A percentile compares a stretch with the other conserved stretches of the same genome.
Conservation (phyloP, 2,888 invertebrate genomes). For the Allygus modestus region DNA sequence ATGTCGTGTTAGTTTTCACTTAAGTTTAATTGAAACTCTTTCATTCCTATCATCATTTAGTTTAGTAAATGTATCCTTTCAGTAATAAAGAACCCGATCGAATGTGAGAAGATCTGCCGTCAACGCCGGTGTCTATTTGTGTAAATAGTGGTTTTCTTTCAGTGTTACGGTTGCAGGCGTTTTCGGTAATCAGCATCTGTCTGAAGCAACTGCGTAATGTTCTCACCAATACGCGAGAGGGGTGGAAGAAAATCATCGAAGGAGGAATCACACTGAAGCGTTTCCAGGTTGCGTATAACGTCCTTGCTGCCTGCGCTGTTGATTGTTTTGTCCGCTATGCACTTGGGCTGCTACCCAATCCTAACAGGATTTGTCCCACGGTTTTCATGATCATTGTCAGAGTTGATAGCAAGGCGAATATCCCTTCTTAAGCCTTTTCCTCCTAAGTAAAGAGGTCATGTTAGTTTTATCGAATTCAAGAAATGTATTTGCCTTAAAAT, state of each 20-base stretch:
- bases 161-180: conserved; percentile 63
- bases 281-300: conserved; percentile 58
- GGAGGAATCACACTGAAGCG: conserved; percentile 55
- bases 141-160: conserved; percentile 46
- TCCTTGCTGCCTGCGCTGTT: conserved; percentile 17
- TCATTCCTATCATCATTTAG: too few relatives aligned
- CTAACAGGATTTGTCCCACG: conserved; percentile 1
- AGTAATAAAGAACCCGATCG: not conserved
- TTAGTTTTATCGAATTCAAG: too few relatives aligned
- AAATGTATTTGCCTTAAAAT: too few relatives aligned
- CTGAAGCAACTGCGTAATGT: conserved; percentile 62
- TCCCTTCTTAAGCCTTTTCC: not conserved
- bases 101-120: not conserved
- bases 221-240: conserved; percentile 55
- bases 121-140: not conserved
- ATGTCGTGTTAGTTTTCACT: too few relatives aligned
- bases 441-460: too few relatives aligned
- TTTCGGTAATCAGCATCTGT: conserved; percentile 60
- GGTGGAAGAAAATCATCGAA: conserved; percentile 61
- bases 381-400: conserved; percentile 1
- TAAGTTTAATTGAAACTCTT: too few relatives aligned
- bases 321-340: conserved; percentile 39
- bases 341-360: not conserved
- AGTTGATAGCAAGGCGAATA: not conserved
- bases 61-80: not conserved